Conservation (phyloP, 2,888 invertebrate species). For the Caenorhabditis sp. region DNA sequence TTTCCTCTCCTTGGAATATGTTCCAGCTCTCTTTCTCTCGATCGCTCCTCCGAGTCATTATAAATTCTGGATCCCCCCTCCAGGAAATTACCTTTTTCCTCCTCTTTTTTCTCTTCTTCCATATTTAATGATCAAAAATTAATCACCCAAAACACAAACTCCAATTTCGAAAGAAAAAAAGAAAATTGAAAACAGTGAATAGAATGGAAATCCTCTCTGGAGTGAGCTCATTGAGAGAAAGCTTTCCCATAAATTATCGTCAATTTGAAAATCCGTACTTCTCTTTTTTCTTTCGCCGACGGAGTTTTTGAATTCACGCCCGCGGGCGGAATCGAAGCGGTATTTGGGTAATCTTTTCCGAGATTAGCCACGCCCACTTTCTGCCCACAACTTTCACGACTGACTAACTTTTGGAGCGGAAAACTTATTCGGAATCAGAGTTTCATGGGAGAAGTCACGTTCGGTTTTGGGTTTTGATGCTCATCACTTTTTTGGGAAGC, state of each 20-base stretch:
- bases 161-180: constrained; percentile 1
- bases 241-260: constrained; percentile 32
- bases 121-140: constrained; percentile 22
- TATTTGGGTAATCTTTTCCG: background rate
- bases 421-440: background rate
- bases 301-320: constrained; percentile 8
- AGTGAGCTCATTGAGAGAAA: background rate
- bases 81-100: constrained; percentile 18
- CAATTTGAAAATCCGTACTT: constrained; percentile 17
- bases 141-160: constrained; percentile 31
- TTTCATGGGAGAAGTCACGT: constrained; percentile 9
- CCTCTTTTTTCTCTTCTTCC: background rate
- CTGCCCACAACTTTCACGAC: background rate
- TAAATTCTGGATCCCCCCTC: constrained; percentile 10
- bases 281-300: constrained; percentile 3
- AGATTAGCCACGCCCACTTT: background rate
- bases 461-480: background rate
- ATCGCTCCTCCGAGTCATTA: background rate
- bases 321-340: constrained; percentile 1
- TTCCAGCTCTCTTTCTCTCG: background rate
- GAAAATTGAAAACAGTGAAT: background rate
- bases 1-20: background rate
- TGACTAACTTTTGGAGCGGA: constrained; percentile 13
- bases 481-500: background rate
- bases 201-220: background rate